Evolutionary conservation across 2,113 vertebrate species (phyloP), one percentile per base, ranked within the genome.

Genomic region (Cyphomyrus discorhynchus): DNA sequence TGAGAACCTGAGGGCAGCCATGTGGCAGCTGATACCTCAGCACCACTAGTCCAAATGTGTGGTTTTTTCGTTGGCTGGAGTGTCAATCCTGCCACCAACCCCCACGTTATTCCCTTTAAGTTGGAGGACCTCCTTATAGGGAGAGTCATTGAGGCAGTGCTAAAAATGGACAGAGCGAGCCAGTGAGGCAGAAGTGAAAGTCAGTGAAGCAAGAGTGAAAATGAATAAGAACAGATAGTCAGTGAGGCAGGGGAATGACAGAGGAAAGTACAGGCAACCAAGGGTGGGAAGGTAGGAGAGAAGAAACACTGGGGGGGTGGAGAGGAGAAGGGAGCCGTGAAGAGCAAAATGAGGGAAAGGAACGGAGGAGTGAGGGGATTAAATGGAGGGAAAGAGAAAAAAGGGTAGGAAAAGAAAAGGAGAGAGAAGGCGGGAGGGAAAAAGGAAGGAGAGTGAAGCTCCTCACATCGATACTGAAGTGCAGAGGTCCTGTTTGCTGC

Each of bases 391-490:
- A 80, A 11, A 70, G n/a, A 31, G 62, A 70, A 70, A 77, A 42
- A 42, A 80, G 31, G 31, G n/a, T 6, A 77, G 10, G 70, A 35
- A 31, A 74, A 13, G 70, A 35, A 31, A 77, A 13, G 31, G 70
- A 39, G 31, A 11, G 31, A 74, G 35, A 19, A 39, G 74, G 27
- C 3, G 3, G 35, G 15, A 42, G 35, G 6, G 35, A 15, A 19
- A 17, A 42, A 13, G 56, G 87, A 19, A 49, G 19, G 66, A 42
- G 7, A 17, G 6, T 66, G 11, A n/a, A 35, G 27, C 2, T 2
- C 24, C 97, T 97, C 89, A 97, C 97, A 27, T 97, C 96, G 0
- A 98, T 95, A 91, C 94, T 97, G 92, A 98, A 98, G 0, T 91
- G 92, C 5, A 92, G 92, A 10, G 92, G 87, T 45, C 93, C 93